phyloP scores from a whole-genome alignment of 2,888 invertebrate genomes.

The Druceiella hillmani region DNA sequence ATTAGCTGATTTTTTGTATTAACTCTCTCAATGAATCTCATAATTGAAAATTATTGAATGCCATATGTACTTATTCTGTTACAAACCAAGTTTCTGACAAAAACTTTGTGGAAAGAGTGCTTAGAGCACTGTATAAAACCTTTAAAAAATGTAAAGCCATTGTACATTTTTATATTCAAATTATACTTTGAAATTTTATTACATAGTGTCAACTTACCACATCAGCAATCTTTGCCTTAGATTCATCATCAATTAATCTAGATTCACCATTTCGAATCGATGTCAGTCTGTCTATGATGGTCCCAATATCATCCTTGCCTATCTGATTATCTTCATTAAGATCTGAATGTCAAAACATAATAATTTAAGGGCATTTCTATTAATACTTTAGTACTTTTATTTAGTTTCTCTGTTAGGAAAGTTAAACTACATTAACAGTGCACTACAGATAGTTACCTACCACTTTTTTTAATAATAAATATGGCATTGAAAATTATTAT shows the following conservation, averaged over 20 bases:
- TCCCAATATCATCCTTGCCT: conserved; percentile 48
- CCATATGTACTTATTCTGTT: too few relatives aligned
- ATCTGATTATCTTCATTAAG: conserved; percentile 59
- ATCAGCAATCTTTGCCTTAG: conserved; percentile 50
- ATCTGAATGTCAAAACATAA: conserved; percentile 36
- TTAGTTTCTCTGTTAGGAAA: neutral
- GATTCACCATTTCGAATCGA: conserved; percentile 30
- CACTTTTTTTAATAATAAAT: neutral
- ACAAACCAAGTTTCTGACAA: too few relatives aligned
- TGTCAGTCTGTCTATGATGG: conserved; percentile 51
- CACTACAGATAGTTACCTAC: too few relatives aligned
- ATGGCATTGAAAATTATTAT: neutral
- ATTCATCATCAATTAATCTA: conserved; percentile 34
- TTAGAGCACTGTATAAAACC: too few relatives aligned
- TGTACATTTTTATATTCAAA: neutral
- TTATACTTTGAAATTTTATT: neutral
- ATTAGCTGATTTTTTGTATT: too few relatives aligned
- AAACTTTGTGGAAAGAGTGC: too few relatives aligned
- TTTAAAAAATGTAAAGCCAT: neutral
- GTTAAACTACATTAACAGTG: too few relatives aligned
- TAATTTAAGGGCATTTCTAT: neutral
- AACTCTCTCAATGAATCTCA: too few relatives aligned
- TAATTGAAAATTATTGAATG: too few relatives aligned
- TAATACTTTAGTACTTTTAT: neutral
- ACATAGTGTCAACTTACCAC: conserved; percentile 39